These are phyloP conservation scores for Drosophila borealis DNA, from an alignment of 2,888 invertebrate species.

Conservation along the genomic window DNA sequence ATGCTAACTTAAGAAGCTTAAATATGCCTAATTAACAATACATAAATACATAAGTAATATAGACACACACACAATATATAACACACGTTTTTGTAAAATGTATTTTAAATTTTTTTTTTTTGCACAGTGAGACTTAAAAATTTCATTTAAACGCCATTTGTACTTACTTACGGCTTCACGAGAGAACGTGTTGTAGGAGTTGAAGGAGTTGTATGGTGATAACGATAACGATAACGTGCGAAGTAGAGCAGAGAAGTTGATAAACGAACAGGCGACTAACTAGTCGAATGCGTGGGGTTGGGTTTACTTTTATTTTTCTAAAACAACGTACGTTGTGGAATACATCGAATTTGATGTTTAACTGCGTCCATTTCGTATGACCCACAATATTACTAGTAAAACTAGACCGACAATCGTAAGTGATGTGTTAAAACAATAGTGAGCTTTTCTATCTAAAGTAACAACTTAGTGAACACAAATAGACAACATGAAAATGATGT, in stretches of 20 bases:
- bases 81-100: slow-evolving; percentile 45
- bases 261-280: slow-evolving; percentile 46
- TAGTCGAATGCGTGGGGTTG: slow-evolving; percentile 42
- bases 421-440: slow-evolving; percentile 13
- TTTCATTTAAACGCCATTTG: slow-evolving; percentile 85
- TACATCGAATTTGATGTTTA: slow-evolving; percentile 1
- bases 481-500: slow-evolving; percentile 11
- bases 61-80: slow-evolving; percentile 49
- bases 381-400: slow-evolving; percentile 21
- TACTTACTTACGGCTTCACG: slow-evolving; percentile 84
- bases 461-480: slow-evolving; percentile 19
- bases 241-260: slow-evolving; percentile 55
- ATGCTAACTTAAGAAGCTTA: slow-evolving; percentile 45
- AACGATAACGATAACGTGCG: slow-evolving; percentile 62
- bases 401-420: slow-evolving; percentile 10
- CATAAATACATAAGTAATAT: slow-evolving; percentile 40
- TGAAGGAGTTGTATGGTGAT: slow-evolving; percentile 64
- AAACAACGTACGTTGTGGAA: slow-evolving; percentile 59
- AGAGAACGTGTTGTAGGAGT: slow-evolving; percentile 70
- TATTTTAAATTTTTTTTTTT: slow-evolving; percentile 32
- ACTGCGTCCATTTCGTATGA: slow-evolving; percentile 10
- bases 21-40: slow-evolving; percentile 27
- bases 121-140: slow-evolving; percentile 77
- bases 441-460: slow-evolving; percentile 9
- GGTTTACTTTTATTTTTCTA: neutral